A percentile compares a stretch with the other conserved stretches of the same genome.
Conservation (phyloP, 2,113 vertebrate species). For the Cryptomyrus ogoouensis region DNA sequence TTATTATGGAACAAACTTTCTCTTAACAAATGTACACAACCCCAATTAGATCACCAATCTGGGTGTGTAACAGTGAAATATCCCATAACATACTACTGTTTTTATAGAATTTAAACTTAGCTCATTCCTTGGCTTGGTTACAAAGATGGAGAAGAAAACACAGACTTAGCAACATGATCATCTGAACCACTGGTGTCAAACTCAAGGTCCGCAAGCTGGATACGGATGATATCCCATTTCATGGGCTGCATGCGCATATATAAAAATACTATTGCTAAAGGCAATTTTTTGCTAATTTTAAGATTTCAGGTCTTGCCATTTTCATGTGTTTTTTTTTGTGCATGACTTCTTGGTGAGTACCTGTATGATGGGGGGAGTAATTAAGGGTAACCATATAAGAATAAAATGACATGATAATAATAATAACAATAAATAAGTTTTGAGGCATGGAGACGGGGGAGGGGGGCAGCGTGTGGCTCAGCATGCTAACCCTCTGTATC, state of each 20-base stretch:
- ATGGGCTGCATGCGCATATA: neutral
- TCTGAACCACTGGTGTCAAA: neutral
- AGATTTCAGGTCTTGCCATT: constrained; percentile 34
- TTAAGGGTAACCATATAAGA: neutral
- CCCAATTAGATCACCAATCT: neutral
- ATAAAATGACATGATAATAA: neutral
- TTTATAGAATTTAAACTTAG: neutral
- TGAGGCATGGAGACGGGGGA: neutral
- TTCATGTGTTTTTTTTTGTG: neutral
- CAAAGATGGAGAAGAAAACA: neutral
- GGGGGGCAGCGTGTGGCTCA: neutral
- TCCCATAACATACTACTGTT: neutral
- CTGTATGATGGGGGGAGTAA: neutral
- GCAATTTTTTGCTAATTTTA: too few relatives aligned
- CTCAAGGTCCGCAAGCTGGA: neutral
- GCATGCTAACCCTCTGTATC: neutral
- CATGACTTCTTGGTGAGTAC: neutral
- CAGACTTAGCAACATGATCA: neutral
- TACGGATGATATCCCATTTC: neutral
- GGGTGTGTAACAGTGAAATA: neutral
- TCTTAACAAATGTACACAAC: neutral
- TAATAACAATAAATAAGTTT: neutral
- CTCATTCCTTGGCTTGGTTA: neutral
- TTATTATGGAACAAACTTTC: neutral
- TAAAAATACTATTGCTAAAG: neutral